Percentiles rank a stretch among this genome's conserved stretches.
These are phyloP conservation scores for Colletes gigas DNA, from an alignment of 1,140 invertebrate genomes.

Conservation along the genomic window DNA sequence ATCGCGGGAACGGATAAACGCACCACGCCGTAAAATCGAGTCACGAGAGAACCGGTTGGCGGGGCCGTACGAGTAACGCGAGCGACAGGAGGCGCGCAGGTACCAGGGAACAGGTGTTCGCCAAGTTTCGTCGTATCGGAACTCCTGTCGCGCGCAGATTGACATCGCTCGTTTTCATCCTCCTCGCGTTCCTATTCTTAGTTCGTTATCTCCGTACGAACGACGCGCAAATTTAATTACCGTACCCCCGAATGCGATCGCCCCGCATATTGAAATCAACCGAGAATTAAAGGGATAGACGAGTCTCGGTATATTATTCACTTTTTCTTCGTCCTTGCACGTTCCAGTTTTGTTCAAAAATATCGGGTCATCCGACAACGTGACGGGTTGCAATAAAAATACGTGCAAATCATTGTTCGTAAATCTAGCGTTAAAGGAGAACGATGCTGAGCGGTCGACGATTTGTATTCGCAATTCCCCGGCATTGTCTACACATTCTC, in stretches of 20 bases:
- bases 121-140: conserved; percentile 37
- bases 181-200: neutral
- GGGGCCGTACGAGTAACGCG: conserved; percentile 24
- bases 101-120: conserved; percentile 58
- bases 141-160: neutral
- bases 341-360: too few species aligned
- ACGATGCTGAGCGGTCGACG: too few species aligned
- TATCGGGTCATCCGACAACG: too few species aligned
- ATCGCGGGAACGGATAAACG: conserved; percentile 44
- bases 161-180: neutral
- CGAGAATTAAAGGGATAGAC: too few species aligned
- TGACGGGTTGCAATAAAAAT: too few species aligned
- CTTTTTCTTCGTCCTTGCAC: too few species aligned
- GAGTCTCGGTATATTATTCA: too few species aligned
- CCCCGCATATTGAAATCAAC: too few species aligned
- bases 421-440: too few species aligned
- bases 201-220: neutral
- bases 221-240: neutral
- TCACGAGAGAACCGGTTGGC: conserved; percentile 62
- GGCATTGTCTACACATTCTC: too few species aligned
- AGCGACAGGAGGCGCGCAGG: conserved; percentile 32
- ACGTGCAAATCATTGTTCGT: too few species aligned
- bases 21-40: conserved; percentile 55
- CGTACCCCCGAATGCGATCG: neutral
- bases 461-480: too few species aligned